Evolutionary conservation across 2,797 vertebrate species (phyloP).

Genomic region (Gymnoscopelus braueri): DNA sequence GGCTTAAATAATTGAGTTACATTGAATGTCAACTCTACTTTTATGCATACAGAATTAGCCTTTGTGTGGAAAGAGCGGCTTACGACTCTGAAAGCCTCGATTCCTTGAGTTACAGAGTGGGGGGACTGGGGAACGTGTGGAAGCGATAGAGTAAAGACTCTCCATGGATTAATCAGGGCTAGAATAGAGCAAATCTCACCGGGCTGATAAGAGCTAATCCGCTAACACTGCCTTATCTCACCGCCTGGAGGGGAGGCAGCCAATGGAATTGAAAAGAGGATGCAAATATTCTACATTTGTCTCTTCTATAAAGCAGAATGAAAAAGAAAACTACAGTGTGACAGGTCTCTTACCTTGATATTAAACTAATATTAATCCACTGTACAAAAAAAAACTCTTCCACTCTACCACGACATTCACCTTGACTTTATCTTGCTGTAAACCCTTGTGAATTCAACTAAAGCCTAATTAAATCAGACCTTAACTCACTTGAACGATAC

Average conservation of each 20-base stretch:
- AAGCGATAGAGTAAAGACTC: slow-evolving; percentile 49
- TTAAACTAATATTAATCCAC: too few relatives aligned
- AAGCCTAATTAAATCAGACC: slow-evolving; percentile 20
- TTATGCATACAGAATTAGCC: not conserved
- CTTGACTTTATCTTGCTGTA: slow-evolving; percentile 15
- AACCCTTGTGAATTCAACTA: slow-evolving; percentile 24
- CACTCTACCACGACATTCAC: slow-evolving; percentile 16
- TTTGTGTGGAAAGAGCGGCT: slow-evolving; percentile 45
- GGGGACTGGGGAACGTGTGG: slow-evolving; percentile 40
- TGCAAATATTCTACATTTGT: slow-evolving; percentile 31
- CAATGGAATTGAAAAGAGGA: slow-evolving; percentile 17
- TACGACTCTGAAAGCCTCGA: slow-evolving; percentile 28
- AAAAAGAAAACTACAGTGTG: not conserved
- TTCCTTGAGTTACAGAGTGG: slow-evolving; percentile 55
- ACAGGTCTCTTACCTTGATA: too few relatives aligned
- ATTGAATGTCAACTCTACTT: too few relatives aligned
- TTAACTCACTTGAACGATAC: not conserved
- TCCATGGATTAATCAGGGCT: slow-evolving; percentile 58
- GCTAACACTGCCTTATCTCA: slow-evolving; percentile 57
- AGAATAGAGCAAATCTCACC: slow-evolving; percentile 57
- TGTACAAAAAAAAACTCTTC: too few relatives aligned
- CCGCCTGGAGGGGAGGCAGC: slow-evolving; percentile 35
- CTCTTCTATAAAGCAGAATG: slow-evolving; percentile 24
- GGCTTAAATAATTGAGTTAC: too few relatives aligned
- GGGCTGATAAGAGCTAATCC: slow-evolving; percentile 60